Percentiles rank a stretch among this genome's conserved stretches.
Evolutionary conservation across 2,113 vertebrate genomes (phyloP).

Genomic region (Mirounga angustirostris): DNA sequence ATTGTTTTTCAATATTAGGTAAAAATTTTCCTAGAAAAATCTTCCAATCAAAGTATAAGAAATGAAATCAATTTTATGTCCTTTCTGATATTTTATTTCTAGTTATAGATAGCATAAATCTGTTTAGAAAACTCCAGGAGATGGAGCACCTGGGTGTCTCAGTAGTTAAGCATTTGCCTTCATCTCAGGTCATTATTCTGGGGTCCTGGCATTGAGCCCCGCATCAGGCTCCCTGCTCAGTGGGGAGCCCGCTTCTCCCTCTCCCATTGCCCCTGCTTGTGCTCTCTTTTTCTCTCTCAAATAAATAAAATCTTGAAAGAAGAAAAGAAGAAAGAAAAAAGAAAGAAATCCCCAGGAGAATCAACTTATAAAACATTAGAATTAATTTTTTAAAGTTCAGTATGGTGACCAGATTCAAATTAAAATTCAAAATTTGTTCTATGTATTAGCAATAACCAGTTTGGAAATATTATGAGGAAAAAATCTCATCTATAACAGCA

Average conservation of each 20-base stretch:
- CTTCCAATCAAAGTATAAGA: constrained; percentile 34
- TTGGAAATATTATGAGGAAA: not conserved
- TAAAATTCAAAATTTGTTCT: not conserved
- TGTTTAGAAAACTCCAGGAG: not conserved
- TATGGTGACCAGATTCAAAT: not conserved
- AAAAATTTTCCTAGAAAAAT: constrained; percentile 16
- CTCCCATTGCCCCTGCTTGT: no score
- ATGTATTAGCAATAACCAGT: not conserved
- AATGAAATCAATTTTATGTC: not conserved
- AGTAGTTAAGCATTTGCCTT: not conserved
- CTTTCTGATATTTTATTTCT: constrained; percentile 45
- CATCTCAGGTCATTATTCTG: not conserved
- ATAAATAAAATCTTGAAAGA: no score
- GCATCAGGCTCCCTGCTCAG: not conserved
- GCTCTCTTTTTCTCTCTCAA: no score
- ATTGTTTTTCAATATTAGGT: not conserved
- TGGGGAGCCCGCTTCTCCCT: not conserved
- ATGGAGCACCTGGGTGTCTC: not conserved
- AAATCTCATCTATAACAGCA: not conserved
- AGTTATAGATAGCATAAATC: not conserved
- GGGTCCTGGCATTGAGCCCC: not conserved
- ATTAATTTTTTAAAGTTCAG: not conserved
- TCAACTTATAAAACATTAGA: constrained; percentile 1
- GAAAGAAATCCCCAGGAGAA: not conserved
- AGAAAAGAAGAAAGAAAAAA: no score